phyloP scores from a whole-genome alignment of 2,113 vertebrate genomes.

The Syngnathus scovelli region DNA sequence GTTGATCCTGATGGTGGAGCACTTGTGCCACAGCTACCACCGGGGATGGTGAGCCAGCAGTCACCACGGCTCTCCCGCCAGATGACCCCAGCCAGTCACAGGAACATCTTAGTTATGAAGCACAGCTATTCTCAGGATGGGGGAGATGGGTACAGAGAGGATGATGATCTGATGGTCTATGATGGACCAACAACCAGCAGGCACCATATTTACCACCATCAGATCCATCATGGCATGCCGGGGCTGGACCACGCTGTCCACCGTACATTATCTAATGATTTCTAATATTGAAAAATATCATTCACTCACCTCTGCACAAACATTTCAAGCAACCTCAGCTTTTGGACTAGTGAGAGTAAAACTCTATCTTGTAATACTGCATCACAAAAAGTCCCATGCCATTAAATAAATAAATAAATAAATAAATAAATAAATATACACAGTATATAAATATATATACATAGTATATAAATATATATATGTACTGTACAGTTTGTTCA shows the following conservation, averaged over 20 bases:
- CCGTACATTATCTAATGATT: constrained; percentile 85
- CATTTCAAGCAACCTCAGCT: constrained; percentile 16
- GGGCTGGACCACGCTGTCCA: constrained; percentile 85
- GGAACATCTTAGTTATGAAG: constrained; percentile 93
- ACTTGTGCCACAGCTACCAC: constrained; percentile 67
- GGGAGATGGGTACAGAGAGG: constrained; percentile 81
- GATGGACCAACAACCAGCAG: constrained; percentile 82
- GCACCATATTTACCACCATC: constrained; percentile 58
- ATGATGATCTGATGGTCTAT: constrained; percentile 70
- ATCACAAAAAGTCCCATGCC: not conserved
- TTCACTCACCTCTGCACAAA: not conserved
- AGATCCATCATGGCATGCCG: constrained; percentile 69
- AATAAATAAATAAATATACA: too few species aligned
- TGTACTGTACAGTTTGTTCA: too few species aligned
- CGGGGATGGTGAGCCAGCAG: constrained; percentile 36
- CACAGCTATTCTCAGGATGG: constrained; percentile 94
- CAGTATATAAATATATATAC: constrained; percentile 26
- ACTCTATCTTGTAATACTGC: not conserved
- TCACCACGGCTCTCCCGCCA: constrained; percentile 50
- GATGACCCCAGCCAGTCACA: constrained; percentile 70
- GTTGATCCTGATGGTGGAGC: constrained; percentile 70
- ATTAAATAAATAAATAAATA: too few species aligned
- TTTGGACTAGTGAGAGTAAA: not conserved
- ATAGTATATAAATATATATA: not conserved
- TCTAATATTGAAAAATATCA: constrained; percentile 65